Conservation (phyloP, 2,113 vertebrate species). For the Thryonomys swinderianus region DNA sequence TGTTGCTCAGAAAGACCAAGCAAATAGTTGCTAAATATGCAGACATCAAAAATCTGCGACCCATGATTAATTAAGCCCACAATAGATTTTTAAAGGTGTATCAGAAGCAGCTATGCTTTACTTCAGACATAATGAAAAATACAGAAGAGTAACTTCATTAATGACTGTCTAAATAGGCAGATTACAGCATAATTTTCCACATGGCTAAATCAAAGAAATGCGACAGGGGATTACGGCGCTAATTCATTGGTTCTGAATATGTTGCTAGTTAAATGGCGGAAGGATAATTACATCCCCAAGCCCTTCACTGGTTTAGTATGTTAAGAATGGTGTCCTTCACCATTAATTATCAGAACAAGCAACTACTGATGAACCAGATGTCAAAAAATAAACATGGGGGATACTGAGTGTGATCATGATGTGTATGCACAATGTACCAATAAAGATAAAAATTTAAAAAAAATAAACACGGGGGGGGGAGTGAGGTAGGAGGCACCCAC, state of each 20-base stretch:
- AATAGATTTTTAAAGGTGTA: conserved; percentile 21
- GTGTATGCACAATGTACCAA: too few relatives aligned
- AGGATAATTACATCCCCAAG: conserved; percentile 64
- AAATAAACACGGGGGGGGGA: too few relatives aligned
- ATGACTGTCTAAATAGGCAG: conserved; percentile 66
- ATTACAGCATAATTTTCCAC: conserved; percentile 69
- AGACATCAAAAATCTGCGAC: neutral
- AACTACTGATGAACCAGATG: conserved; percentile 78
- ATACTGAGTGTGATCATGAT: too few relatives aligned
- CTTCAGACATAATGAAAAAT: conserved; percentile 45
- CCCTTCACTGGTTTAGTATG: conserved; percentile 61
- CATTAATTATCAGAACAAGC: conserved; percentile 65
- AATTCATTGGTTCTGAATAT: conserved; percentile 77
- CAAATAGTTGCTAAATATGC: neutral
- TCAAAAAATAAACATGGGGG: conserved; percentile 63
- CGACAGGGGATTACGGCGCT: conserved; percentile 65
- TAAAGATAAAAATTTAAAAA: too few relatives aligned
- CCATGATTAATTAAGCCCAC: neutral
- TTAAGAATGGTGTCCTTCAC: conserved; percentile 65
- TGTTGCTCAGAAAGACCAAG: neutral
- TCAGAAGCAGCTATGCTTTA: conserved; percentile 17
- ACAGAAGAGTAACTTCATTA: conserved; percentile 68
- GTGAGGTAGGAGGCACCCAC: neutral
- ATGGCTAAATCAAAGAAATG: conserved; percentile 32
- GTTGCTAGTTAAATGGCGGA: conserved; percentile 82